These are phyloP conservation scores for Acipenser ruthenus DNA, from an alignment of 2,797 vertebrate genomes.

Conservation along the genomic window DNA sequence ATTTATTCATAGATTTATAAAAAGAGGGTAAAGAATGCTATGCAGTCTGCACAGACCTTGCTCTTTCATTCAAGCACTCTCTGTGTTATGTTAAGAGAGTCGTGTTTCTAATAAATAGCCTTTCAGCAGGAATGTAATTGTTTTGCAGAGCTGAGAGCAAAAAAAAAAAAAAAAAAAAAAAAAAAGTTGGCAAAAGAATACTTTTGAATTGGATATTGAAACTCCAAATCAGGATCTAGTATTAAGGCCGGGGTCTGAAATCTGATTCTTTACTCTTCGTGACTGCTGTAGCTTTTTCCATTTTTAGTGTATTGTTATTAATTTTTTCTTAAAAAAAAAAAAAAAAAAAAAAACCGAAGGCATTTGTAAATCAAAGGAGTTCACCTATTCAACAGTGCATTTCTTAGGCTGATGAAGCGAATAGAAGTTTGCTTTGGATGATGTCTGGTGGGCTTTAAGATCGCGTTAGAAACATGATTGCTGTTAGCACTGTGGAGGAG, in stretches of 20 bases:
- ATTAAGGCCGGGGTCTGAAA: slow-evolving; percentile 55
- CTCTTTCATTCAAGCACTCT: slow-evolving; percentile 34
- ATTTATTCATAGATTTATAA: background rate
- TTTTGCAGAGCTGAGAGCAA: slow-evolving; percentile 41
- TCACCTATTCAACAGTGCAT: slow-evolving; percentile 48
- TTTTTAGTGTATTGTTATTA: slow-evolving; percentile 5
- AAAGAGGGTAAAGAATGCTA: background rate
- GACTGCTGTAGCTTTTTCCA: slow-evolving; percentile 40
- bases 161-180: slow-evolving; percentile 12
- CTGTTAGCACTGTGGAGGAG: slow-evolving; percentile 64
- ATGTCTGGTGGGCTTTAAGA: slow-evolving; percentile 60
- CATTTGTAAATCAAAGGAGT: slow-evolving; percentile 46
- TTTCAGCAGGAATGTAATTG: slow-evolving; percentile 36
- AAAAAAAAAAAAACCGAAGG: slow-evolving; percentile 33
- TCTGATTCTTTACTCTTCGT: slow-evolving; percentile 57
- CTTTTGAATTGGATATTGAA: slow-evolving; percentile 50
- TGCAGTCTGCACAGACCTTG: slow-evolving; percentile 30
- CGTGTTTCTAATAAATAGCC: slow-evolving; percentile 40
- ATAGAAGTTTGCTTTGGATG: slow-evolving; percentile 59
- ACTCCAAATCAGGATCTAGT: slow-evolving; percentile 57
- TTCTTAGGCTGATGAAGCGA: slow-evolving; percentile 46
- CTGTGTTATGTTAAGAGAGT: slow-evolving; percentile 31
- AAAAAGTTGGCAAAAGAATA: slow-evolving; percentile 44
- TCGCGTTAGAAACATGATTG: slow-evolving; percentile 68
- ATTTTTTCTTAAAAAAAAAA: slow-evolving; percentile 35